A percentile compares a stretch with the other conserved stretches of the same genome.
Conservation (phyloP, 2,113 vertebrate species). For the Charina bottae region DNA sequence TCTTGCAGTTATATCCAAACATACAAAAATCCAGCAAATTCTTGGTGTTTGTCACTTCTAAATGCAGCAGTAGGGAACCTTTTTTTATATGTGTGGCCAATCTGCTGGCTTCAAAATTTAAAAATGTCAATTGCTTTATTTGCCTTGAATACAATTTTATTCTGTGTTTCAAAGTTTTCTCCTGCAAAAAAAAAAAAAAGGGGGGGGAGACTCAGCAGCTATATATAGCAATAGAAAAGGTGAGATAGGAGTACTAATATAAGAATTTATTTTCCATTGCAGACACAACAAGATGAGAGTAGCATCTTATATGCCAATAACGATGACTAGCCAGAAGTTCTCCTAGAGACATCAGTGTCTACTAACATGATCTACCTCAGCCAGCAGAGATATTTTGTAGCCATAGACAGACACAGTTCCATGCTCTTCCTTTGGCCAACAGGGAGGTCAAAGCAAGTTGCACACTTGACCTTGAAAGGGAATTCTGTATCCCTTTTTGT, state of each 20-base stretch:
- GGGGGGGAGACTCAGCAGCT: background rate
- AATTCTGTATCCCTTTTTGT: too few relatives aligned
- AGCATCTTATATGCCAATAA: too few relatives aligned
- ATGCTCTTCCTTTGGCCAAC: too few relatives aligned
- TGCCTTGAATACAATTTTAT: background rate
- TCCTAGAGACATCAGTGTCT: too few relatives aligned
- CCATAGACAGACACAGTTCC: too few relatives aligned
- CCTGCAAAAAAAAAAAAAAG: background rate
- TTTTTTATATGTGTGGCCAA: background rate
- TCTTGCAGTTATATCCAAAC: slow-evolving; percentile 12
- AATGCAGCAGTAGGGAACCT: accelerated
- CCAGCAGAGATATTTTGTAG: too few relatives aligned
- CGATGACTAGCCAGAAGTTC: too few relatives aligned
- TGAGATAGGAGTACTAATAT: background rate
- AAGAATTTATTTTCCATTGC: background rate
- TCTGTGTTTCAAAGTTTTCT: background rate
- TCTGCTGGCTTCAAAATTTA: background rate
- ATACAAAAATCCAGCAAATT: background rate
- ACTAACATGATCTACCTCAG: too few relatives aligned
- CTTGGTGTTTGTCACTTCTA: accelerated
- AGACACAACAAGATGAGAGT: too few relatives aligned
- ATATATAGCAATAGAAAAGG: background rate
- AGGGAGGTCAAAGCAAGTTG: too few relatives aligned
- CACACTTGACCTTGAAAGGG: too few relatives aligned
- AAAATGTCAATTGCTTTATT: background rate